These are phyloP conservation scores for Brenthis daphne DNA, from an alignment of 2,888 invertebrate species.

Conservation along the genomic window DNA sequence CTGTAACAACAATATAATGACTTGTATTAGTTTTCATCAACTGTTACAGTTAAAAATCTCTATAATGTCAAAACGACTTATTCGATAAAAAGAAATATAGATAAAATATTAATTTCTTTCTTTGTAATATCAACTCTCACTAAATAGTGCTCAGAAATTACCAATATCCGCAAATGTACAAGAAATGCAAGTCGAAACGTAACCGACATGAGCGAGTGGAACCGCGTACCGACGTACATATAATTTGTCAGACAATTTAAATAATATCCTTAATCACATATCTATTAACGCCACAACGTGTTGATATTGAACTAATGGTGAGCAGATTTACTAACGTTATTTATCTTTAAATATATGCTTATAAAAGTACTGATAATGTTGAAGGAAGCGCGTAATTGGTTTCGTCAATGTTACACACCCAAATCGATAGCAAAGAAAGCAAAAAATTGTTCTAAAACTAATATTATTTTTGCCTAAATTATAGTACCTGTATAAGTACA, in stretches of 20 bases:
- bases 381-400: constrained; percentile 18
- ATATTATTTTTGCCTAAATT: not conserved
- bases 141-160: constrained; percentile 36
- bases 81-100: not conserved
- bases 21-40: too few species aligned
- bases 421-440: constrained; percentile 4
- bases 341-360: constrained; percentile 24
- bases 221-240: constrained; percentile 71
- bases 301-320: constrained; percentile 78
- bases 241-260: constrained; percentile 81
- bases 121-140: constrained; percentile 28
- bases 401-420: not conserved
- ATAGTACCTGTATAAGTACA: not conserved
- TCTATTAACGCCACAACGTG: constrained; percentile 77
- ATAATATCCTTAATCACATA: constrained; percentile 80
- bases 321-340: constrained; percentile 46
- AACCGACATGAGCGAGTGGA: constrained; percentile 73
- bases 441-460: constrained; percentile 4
- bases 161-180: constrained; percentile 57
- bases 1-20: too few species aligned
- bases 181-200: constrained; percentile 73
- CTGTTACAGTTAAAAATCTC: too few species aligned
- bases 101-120: not conserved
- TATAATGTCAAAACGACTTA: too few species aligned
- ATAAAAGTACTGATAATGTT: constrained; percentile 17